Percentiles rank a stretch among this genome's conserved stretches.
Conservation (phyloP, 35 echinoderm and acorn worm species). For the Amphiura filiformis region DNA sequence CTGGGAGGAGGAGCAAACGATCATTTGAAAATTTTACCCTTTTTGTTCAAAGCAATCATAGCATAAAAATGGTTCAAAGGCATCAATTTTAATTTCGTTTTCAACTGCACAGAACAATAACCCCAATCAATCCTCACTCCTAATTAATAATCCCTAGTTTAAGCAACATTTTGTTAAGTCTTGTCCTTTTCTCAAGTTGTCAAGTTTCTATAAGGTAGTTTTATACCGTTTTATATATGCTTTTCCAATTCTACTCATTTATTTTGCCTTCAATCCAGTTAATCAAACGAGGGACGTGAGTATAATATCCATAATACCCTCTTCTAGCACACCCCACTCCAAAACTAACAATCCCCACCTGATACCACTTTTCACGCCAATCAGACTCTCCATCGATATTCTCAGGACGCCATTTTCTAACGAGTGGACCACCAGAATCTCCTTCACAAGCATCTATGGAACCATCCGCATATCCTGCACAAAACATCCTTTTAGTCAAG, state of each 20-base stretch:
- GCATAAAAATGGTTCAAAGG: no score
- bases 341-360: conserved; percentile 71
- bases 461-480: conserved; percentile 55
- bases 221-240: no score
- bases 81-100: no score
- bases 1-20: no score
- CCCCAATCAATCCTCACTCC: no score
- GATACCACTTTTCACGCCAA: conserved; percentile 31
- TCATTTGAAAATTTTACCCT: no score
- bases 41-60: no score
- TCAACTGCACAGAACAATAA: no score
- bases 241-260: background rate
- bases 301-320: conserved; percentile 69
- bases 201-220: no score
- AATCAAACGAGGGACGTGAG: conserved; percentile 43
- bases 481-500: conserved; percentile 26
- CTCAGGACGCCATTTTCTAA: background rate
- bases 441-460: conserved; percentile 52
- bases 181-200: no score
- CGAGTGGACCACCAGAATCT: conserved; percentile 74
- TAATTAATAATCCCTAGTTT: no score
- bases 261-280: conserved; percentile 24
- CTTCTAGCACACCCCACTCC: conserved; percentile 52
- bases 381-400: background rate
- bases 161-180: no score